Base-by-base conservation (phyloP, 2,888 invertebrate genomes). In the Sialis lutaria region DNA sequence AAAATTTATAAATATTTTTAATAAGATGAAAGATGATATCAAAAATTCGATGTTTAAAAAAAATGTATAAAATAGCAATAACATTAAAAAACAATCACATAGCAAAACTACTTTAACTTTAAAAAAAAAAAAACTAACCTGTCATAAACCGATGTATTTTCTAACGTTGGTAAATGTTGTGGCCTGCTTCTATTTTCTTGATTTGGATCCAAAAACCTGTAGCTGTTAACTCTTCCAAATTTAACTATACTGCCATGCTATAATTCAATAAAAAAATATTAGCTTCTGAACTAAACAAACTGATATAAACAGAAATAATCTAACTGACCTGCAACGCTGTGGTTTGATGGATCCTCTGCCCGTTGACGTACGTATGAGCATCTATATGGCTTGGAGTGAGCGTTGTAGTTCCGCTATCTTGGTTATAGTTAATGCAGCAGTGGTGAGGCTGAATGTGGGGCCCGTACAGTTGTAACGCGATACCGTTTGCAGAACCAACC, bases 291-390 rank as follows among this genome's bases (percentile, higher is more conserved):
- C 12, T 13, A 40, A 40, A 13, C 1, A 6, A 13, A 12, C 6
- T 12, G 4, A 6, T 9, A 32, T 32, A n/a, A 13, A 42, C 22
- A 22, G n/a, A 42, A 8, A 32, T 10, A 12, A 43, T 35, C 9
- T 22, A 31, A 9, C 64, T 62, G 56, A 81, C 83, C 75, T 87
- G 86, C 49, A 97, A 69, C 55, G 92, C 84, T 45, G 93, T 92
- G 33, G 95, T 89, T 64, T 95, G 93, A 60, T 82, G 79, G 58
- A 93, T 86, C 55, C 90, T 77, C 60, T 90, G 87, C 43, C 89
- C 89, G 66, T 97, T 93, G 53, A 97, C 89, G 65, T 88, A 92
- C 33, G 92, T 91, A 61, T 92, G 85, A 8, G 96, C 92, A 64
- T 93, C 92, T 31, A 88, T 74, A 60, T 89, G 89, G 57, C 90